phyloP scores from a whole-genome alignment of 2,113 vertebrate species.

The Nannospalax galili region DNA sequence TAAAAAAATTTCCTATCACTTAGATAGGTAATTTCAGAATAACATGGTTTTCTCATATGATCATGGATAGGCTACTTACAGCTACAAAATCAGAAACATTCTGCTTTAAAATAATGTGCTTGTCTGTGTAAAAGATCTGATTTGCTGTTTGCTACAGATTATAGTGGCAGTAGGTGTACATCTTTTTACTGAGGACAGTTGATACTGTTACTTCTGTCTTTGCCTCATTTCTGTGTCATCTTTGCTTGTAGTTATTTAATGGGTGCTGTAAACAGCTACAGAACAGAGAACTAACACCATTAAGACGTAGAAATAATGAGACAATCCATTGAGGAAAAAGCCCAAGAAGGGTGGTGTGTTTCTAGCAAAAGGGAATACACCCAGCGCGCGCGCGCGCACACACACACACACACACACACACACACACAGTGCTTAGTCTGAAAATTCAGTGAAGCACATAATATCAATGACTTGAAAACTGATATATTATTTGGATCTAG shows the following conservation, averaged over 20 bases:
- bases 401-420: neutral
- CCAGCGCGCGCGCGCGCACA: neutral
- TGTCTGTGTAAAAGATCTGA: neutral
- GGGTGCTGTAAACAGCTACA: slow-evolving; percentile 37
- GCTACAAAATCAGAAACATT: neutral
- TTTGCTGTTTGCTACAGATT: neutral
- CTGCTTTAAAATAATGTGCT: neutral
- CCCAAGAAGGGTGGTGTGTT: slow-evolving; percentile 9
- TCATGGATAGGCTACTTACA: neutral
- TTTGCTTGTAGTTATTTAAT: slow-evolving; percentile 59
- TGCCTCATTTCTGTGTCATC: slow-evolving; percentile 42
- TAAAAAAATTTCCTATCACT: slow-evolving; percentile 12
- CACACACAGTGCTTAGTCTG: neutral
- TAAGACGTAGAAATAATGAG: slow-evolving; percentile 62
- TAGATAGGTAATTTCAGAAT: slow-evolving; percentile 38
- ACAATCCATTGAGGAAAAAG: slow-evolving; percentile 29
- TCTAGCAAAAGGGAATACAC: neutral
- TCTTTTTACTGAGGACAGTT: neutral
- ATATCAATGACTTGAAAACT: slow-evolving; percentile 19
- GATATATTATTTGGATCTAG: neutral
- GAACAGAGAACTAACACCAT: slow-evolving; percentile 46
- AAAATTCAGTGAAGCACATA: slow-evolving; percentile 12
- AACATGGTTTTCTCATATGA: neutral
- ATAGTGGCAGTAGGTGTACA: neutral
- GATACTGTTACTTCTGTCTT: slow-evolving; percentile 29